Percentiles rank a stretch among this genome's conserved stretches.
These are phyloP conservation scores for Lycocorax pyrrhopterus DNA, from an alignment of 2,113 vertebrate species.

Conservation along the genomic window DNA sequence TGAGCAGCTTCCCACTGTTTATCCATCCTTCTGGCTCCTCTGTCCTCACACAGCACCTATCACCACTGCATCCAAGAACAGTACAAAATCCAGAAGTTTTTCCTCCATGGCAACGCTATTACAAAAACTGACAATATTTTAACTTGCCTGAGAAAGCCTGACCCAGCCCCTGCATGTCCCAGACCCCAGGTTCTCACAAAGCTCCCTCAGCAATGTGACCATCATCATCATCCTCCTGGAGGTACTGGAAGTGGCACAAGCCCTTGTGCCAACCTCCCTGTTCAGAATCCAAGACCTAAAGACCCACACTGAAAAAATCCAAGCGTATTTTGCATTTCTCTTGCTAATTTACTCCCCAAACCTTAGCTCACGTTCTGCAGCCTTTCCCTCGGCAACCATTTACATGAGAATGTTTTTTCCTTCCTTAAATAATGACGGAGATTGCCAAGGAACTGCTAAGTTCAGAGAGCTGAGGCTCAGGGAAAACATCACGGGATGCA, in stretches of 20 bases:
- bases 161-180: neutral
- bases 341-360: neutral
- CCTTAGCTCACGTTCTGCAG: neutral
- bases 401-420: neutral
- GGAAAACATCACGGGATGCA: neutral
- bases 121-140: neutral
- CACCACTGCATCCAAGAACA: neutral
- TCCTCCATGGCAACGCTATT: neutral
- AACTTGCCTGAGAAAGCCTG: neutral
- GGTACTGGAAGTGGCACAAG: neutral
- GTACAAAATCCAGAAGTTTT: slow-evolving; percentile 25
- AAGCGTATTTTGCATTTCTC: neutral
- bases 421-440: neutral
- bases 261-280: neutral
- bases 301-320: neutral
- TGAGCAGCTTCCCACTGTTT: neutral
- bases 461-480: neutral
- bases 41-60: neutral
- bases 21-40: neutral
- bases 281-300: neutral
- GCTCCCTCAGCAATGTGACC: neutral
- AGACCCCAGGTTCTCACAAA: neutral
- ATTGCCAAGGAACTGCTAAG: neutral
- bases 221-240: neutral
- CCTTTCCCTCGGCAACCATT: slow-evolving; percentile 4